These are phyloP conservation scores for Epinotia demarniana DNA, from an alignment of 2,888 invertebrate genomes.

Conservation along the genomic window DNA sequence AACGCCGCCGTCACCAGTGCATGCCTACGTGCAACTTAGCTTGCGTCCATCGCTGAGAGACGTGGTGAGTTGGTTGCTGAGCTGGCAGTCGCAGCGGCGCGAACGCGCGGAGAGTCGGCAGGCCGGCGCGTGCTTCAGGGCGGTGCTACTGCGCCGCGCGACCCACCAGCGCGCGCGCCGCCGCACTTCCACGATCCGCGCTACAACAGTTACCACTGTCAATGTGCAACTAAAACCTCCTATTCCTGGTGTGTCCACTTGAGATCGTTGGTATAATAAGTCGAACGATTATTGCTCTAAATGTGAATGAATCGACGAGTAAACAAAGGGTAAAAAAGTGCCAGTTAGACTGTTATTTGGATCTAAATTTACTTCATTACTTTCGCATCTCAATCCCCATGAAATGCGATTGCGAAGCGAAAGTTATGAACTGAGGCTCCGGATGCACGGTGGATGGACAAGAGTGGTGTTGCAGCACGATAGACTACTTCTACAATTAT, in stretches of 20 bases:
- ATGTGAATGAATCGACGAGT: not conserved
- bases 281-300: not conserved
- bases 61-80: slow-evolving; percentile 46
- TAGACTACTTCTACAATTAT: not conserved
- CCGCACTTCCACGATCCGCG: slow-evolving; percentile 50
- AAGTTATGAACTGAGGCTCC: not conserved
- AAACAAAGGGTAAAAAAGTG: too few species aligned
- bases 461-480: not conserved
- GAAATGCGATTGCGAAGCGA: not conserved
- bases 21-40: slow-evolving; percentile 4
- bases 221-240: slow-evolving; percentile 2
- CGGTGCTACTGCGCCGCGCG: slow-evolving; percentile 63
- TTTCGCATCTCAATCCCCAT: not conserved
- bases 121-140: slow-evolving; percentile 67
- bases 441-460: not conserved
- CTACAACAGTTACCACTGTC: slow-evolving; percentile 36
- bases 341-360: too few species aligned
- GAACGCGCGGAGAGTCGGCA: slow-evolving; percentile 68
- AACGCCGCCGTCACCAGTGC: not conserved
- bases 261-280: not conserved
- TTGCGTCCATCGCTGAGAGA: not conserved
- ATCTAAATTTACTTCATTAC: not conserved
- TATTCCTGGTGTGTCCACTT: not conserved
- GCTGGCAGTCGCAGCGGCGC: slow-evolving; percentile 70
- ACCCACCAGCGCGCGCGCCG: slow-evolving; percentile 61